Conservation (phyloP, 2,113 vertebrate species). For the Hydrochoerus hydrochaeris region DNA sequence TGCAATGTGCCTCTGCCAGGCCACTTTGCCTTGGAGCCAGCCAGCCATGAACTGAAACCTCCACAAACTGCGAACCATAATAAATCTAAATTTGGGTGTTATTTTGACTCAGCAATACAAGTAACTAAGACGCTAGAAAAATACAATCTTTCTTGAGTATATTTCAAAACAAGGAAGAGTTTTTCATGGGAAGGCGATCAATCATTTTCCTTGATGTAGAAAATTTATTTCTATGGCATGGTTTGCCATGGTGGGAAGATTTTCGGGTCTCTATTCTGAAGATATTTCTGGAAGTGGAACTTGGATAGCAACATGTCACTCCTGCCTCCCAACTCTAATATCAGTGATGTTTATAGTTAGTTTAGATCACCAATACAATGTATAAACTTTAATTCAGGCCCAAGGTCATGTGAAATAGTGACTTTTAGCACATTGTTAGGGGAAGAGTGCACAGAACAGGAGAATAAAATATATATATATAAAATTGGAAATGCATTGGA, state of each 20-base stretch:
- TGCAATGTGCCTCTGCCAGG: neutral
- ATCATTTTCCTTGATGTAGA: constrained; percentile 63
- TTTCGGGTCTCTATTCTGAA: constrained; percentile 83
- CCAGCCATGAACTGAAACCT: neutral
- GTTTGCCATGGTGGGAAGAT: constrained; percentile 78
- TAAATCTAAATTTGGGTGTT: neutral
- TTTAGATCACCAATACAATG: constrained; percentile 84
- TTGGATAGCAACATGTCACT: constrained; percentile 86
- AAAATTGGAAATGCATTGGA: neutral
- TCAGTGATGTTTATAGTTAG: constrained; percentile 79
- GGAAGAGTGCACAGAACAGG: neutral
- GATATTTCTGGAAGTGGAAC: constrained; percentile 84
- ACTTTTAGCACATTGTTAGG: neutral
- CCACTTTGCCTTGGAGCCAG: neutral
- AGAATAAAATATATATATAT: constrained; percentile 81
- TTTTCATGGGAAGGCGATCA: neutral
- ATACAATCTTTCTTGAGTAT: neutral
- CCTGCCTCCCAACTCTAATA: constrained; percentile 81
- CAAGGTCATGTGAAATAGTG: neutral
- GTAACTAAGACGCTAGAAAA: neutral
- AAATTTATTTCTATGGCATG: constrained; percentile 83
- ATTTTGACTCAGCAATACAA: neutral
- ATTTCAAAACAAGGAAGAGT: neutral
- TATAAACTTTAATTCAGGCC: constrained; percentile 71
- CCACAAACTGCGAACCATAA: neutral